phyloP scores from a whole-genome alignment of 2,888 invertebrate genomes.

The Melangyna quadrimaculata region DNA sequence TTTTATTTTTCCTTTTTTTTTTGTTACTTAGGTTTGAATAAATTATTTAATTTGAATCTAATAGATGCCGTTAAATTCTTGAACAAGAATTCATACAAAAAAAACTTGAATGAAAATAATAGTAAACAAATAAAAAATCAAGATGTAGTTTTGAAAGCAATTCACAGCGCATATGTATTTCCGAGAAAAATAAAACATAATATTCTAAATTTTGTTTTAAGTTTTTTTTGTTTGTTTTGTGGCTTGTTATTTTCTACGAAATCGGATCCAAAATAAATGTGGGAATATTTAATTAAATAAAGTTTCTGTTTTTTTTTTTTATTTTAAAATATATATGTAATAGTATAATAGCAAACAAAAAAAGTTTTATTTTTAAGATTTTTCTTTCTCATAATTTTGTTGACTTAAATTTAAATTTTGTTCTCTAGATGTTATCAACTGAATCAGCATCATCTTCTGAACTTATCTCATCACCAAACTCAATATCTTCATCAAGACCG shows the following conservation, averaged over 20 bases:
- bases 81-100: slow-evolving; percentile 52
- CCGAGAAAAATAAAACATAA: slow-evolving; percentile 56
- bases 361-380: slow-evolving; percentile 15
- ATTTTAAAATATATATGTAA: slow-evolving; percentile 31
- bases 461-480: slow-evolving; percentile 97
- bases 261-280: neutral
- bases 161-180: slow-evolving; percentile 67
- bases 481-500: slow-evolving; percentile 97
- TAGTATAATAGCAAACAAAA: slow-evolving; percentile 57
- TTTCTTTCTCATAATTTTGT: slow-evolving; percentile 26
- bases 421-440: slow-evolving; percentile 85
- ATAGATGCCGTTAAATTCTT: slow-evolving; percentile 42
- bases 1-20: slow-evolving; percentile 42
- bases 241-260: slow-evolving; percentile 4
- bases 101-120: slow-evolving; percentile 31
- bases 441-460: slow-evolving; percentile 93
- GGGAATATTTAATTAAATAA: slow-evolving; percentile 37
- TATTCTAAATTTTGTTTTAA: neutral
- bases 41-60: slow-evolving; percentile 42
- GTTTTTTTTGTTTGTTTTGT: neutral
- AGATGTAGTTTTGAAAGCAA: slow-evolving; percentile 36
- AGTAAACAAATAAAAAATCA: neutral
- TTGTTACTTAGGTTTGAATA: slow-evolving; percentile 22
- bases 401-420: slow-evolving; percentile 73
- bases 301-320: slow-evolving; percentile 25